Conservation (phyloP, 2,113 vertebrate genomes). For the Solenodon paradoxus region DNA sequence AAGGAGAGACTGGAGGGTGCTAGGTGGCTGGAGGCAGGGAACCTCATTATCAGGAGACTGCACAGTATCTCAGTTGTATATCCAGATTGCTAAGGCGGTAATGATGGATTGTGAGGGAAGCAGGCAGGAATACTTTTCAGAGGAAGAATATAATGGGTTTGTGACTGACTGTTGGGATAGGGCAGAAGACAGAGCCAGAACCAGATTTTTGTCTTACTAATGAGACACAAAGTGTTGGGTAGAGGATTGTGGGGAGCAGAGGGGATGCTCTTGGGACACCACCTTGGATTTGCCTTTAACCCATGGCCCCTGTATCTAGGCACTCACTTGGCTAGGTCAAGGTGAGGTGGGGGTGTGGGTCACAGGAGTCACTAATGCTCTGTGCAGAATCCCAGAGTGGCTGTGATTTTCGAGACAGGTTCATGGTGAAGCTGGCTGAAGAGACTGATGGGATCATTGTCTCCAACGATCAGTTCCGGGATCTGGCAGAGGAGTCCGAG, state of each 20-base stretch:
- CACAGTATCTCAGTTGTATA: not conserved
- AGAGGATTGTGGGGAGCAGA: not conserved
- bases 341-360: not conserved
- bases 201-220: not conserved
- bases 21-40: not conserved
- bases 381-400: not conserved
- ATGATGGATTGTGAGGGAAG: not conserved
- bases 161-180: not conserved
- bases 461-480: slow-evolving; percentile 92
- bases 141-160: not conserved
- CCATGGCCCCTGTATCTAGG: not conserved
- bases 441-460: slow-evolving; percentile 89
- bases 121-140: not conserved
- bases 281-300: not conserved
- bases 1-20: not conserved
- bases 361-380: not conserved
- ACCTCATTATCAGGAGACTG: not conserved
- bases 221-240: not conserved
- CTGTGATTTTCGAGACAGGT: slow-evolving; percentile 78
- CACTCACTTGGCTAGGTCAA: not conserved
- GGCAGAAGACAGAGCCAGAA: not conserved
- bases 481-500: slow-evolving; percentile 87
- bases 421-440: slow-evolving; percentile 89
- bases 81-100: not conserved
- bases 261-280: not conserved